phyloP scores from a whole-genome alignment of 2,888 invertebrate species.

The Neelides folsomi region DNA sequence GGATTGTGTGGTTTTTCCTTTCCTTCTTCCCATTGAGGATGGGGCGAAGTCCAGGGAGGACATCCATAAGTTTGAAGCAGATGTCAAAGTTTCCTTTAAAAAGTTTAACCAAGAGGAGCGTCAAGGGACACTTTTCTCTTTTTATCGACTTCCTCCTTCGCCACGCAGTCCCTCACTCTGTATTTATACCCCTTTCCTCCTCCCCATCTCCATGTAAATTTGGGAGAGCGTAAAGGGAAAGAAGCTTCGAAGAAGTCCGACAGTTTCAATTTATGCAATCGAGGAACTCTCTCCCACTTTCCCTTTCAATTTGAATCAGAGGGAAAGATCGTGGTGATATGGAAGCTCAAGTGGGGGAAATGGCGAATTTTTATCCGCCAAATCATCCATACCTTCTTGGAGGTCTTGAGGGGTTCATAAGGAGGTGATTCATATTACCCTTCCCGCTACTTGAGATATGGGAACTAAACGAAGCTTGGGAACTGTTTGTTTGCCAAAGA shows the following conservation, averaged over 20 bases:
- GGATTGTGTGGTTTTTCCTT: not conserved
- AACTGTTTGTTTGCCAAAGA: too few relatives aligned
- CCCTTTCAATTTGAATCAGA: not conserved
- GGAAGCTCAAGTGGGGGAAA: too few relatives aligned
- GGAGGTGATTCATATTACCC: too few relatives aligned
- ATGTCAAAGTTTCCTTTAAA: conserved; percentile 20
- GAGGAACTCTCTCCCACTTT: not conserved
- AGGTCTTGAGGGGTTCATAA: too few relatives aligned
- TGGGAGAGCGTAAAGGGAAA: not conserved
- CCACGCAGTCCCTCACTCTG: not conserved
- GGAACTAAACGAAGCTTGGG: too few relatives aligned
- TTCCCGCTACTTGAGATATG: too few relatives aligned
- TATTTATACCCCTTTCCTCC: not conserved
- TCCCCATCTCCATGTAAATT: not conserved
- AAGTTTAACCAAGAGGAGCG: conserved; percentile 20
- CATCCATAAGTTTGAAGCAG: conserved; percentile 18
- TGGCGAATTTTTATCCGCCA: too few relatives aligned
- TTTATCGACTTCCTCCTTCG: conserved; percentile 9
- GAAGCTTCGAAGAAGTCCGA: not conserved
- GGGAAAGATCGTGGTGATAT: too few relatives aligned
- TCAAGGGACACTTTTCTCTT: conserved; percentile 17
- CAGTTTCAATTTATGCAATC: not conserved
- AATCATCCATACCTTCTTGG: too few relatives aligned
- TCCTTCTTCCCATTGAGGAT: not conserved
- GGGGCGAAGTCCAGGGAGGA: too few relatives aligned